These are phyloP conservation scores for Sturnira hondurensis DNA, from an alignment of 2,113 vertebrate species.

Conservation along the genomic window DNA sequence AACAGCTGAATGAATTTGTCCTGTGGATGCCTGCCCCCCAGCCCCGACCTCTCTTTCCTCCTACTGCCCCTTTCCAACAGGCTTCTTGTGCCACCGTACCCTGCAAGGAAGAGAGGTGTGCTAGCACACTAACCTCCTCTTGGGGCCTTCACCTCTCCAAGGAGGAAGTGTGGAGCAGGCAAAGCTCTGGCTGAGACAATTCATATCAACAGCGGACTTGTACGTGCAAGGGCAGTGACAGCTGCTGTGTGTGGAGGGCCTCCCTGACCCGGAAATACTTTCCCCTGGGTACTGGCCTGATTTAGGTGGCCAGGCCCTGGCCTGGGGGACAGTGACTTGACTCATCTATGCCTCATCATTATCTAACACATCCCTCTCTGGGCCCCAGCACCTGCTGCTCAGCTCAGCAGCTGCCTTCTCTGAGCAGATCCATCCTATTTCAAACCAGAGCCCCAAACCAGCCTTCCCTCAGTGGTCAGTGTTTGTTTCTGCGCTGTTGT, in stretches of 20 bases:
- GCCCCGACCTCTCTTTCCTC: not conserved
- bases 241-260: not conserved
- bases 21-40: rapidly evolving
- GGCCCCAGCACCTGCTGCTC: not conserved
- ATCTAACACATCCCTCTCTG: not conserved
- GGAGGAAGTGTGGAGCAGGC: not conserved
- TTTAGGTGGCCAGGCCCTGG: not conserved
- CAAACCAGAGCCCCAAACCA: not conserved
- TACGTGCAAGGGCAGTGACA: not conserved
- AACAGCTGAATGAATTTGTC: not conserved
- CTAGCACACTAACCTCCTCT: not conserved
- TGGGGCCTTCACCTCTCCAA: not conserved
- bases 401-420: not conserved
- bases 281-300: too few species aligned
- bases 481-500: not conserved
- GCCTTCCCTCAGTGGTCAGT: not conserved
- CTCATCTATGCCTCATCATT: not conserved
- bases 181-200: not conserved
- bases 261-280: not conserved
- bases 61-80: not conserved
- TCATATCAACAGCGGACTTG: not conserved
- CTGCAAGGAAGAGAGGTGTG: not conserved
- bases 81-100: not conserved
- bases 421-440: not conserved
- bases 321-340: too few species aligned